Base-by-base conservation (phyloP, 2,888 invertebrate species). In the Caenorhabditis sp. region DNA sequence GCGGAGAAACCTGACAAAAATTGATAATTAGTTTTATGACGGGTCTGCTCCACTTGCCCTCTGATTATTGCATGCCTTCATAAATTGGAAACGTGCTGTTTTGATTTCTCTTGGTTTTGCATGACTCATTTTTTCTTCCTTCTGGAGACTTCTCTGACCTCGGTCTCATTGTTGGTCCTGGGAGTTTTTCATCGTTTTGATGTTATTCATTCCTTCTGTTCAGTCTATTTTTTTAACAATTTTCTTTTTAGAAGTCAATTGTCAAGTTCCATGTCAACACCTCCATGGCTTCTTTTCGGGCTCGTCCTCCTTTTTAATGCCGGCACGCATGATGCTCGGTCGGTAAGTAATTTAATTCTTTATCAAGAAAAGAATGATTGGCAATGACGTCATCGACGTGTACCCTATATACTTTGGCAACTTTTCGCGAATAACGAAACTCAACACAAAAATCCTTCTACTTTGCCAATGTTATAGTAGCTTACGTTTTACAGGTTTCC, bases 1-100 rank as follows among this genome's bases (percentile, higher is more conserved):
- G 13, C 0, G 51, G 35, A 24, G n/a, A 65, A 76, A 53, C 53
- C 76, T 61, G 67, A 61, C 67, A 24, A 26, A 61, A 35, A 61
- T 61, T 18, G 53, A 76, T 67, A 67, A 67, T 67, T 68, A 67
- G 51, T 18, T 67, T 65, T 56, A 56, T 56, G 53, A 47, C 15
- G 26, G 37, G 55, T 35, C 18, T 58, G 53, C 22, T 53, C 13
- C 26, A 11, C 26, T 53, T 26, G 1, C 26, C 53, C 1, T 18
- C 15, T 26, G 1, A 5, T 53, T 15, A 22, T 50, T 50, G 20
- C 2, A 50, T 20, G 2, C 22, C n/a, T n/a, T n/a, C n/a, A n/a
- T n/a, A n/a, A n/a, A n/a, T n/a, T n/a, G n/a, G n/a, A n/a, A n/a
- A n/a, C n/a, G n/a, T n/a, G n/a, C n/a, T n/a, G n/a, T n/a, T n/a